Evolutionary conservation across 35 echinoderm and acorn worm genomes (phyloP).

Genomic region (Acanthaster planci): DNA sequence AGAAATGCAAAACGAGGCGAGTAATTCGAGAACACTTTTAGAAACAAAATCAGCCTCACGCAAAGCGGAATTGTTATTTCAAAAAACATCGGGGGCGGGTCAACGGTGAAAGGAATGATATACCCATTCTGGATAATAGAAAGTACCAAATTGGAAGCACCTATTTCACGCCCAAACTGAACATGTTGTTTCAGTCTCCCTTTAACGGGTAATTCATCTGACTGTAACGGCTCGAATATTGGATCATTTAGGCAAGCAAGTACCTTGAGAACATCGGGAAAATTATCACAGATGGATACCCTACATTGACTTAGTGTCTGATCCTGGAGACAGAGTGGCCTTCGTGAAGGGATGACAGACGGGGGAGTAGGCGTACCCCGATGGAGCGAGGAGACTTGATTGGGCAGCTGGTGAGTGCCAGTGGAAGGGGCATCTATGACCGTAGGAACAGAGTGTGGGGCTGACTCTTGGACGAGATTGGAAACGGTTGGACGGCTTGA

Average conservation of each 20-base stretch:
- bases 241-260: background rate
- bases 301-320: background rate
- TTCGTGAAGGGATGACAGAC: background rate
- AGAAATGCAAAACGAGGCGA: background rate
- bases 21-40: background rate
- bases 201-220: background rate
- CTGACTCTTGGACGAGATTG: background rate
- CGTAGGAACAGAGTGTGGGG: background rate
- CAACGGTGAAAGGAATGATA: background rate
- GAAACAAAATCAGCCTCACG: background rate
- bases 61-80: slow-evolving; percentile 2
- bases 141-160: background rate
- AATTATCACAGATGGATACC: background rate
- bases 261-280: background rate
- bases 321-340: background rate
- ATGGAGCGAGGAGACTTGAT: background rate
- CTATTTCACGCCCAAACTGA: background rate
- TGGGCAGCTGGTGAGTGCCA: background rate
- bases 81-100: background rate
- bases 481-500: background rate
- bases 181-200: background rate
- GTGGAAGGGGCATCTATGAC: no score
- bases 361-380: background rate
- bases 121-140: background rate
- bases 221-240: background rate